Base-by-base conservation (phyloP, 2,888 invertebrate species). In the Holacanthella duospinosa region DNA sequence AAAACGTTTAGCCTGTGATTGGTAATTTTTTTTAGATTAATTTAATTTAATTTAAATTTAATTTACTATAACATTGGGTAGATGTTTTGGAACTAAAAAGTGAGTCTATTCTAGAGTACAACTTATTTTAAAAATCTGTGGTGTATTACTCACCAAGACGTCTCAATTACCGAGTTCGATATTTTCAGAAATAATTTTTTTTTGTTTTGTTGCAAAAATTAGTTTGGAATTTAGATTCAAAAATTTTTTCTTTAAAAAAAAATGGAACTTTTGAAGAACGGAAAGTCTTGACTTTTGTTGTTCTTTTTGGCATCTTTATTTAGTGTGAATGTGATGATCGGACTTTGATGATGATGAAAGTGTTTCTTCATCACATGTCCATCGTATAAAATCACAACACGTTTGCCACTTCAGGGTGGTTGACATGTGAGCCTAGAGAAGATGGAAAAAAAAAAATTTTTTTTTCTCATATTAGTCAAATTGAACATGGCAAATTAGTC, bases 361-460 rank as follows among this genome's bases (percentile, higher is more conserved):
- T 12, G 54, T 53, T 6, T 55, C 27, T 16, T 55, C 55, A 55
- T 65, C 63, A 36, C 68, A 70, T 6, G 70, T 69, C 71, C 71
- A 70, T 25, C 69, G 70, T 43, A 71, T 71, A 63, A 73, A 71
- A 55, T 71, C 71, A 4, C 66, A 66, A 44, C 73, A 73, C 21
- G 71, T 71, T 59, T 73, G 73, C 73, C 73, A 73, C 53, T 73
- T 71, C 19, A 71, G 63, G 43, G 66, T 63, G 6, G 71, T 71
- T 27, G 71, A 70, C 44, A 65, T 63, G 55, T 70, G 69, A 53
- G 73, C 73, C 73, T 73, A 64, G 19, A 64, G 63, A 43, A 29
- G 25, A 63, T 57, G 44, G 25, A 55, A 62, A 19, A 64, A 26
- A 28, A 29, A 29, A 58, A 27, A n/a, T n/a, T n/a, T n/a, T n/a